Evolutionary conservation across 2,113 vertebrate species (phyloP).

Genomic region (Oryzias javanicus): DNA sequence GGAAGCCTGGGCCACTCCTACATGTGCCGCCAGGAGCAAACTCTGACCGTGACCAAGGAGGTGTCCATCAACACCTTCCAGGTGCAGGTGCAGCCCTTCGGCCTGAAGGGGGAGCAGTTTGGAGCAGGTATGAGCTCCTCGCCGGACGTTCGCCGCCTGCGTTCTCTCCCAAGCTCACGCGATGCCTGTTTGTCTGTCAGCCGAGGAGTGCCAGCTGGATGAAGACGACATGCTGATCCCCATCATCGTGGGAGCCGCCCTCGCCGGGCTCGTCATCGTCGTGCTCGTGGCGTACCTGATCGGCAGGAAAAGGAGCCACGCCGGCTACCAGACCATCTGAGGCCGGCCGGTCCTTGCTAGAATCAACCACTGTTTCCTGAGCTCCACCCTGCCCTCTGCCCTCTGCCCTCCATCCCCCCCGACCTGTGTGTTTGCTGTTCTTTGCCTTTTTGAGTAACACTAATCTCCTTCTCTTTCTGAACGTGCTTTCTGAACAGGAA

Average conservation of each 20-base stretch:
- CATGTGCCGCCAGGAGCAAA: slow-evolving; percentile 85
- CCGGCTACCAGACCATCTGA: slow-evolving; percentile 98
- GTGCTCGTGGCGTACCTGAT: slow-evolving; percentile 96
- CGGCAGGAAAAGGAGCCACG: slow-evolving; percentile 94
- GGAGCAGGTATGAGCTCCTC: slow-evolving; percentile 79
- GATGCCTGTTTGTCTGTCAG: slow-evolving; percentile 59
- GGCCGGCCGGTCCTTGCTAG: slow-evolving; percentile 21
- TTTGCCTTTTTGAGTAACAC: slow-evolving; percentile 37
- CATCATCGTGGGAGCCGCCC: slow-evolving; percentile 91
- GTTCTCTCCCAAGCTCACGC: background rate
- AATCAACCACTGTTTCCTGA: slow-evolving; percentile 63
- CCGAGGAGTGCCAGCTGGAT: slow-evolving; percentile 89
- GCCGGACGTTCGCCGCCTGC: background rate
- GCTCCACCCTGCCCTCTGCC: slow-evolving; percentile 7
- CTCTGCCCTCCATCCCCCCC: slow-evolving; percentile 3
- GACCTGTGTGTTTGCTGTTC: slow-evolving; percentile 24
- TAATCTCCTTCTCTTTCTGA: slow-evolving; percentile 35
- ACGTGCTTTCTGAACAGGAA: slow-evolving; percentile 46
- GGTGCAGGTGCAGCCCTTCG: slow-evolving; percentile 90
- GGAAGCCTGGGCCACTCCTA: slow-evolving; percentile 87
- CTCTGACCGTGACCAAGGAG: slow-evolving; percentile 63
- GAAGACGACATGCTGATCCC: slow-evolving; percentile 95
- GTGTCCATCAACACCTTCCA: slow-evolving; percentile 83
- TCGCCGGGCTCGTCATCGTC: slow-evolving; percentile 91
- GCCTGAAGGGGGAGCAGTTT: slow-evolving; percentile 80